Evolutionary conservation across 2,113 vertebrate species (phyloP).

Genomic region (Lophotis ruficrista): DNA sequence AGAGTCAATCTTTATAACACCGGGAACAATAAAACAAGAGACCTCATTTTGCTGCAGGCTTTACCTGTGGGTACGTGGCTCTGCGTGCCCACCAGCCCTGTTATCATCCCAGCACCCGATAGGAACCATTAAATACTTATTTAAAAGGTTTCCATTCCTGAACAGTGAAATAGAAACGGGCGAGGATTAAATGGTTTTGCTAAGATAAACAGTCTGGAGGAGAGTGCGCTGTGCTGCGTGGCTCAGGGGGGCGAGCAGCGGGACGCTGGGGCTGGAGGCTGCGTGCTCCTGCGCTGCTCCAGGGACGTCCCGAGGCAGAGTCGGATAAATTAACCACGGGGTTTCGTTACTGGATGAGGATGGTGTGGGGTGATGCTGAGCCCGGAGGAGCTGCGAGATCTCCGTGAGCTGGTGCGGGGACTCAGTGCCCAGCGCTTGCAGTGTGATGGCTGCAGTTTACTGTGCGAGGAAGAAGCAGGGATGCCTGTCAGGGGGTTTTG

Average conservation of each 20-base stretch:
- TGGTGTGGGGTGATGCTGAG: not conserved
- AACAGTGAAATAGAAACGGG: not conserved
- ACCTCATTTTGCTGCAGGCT: not conserved
- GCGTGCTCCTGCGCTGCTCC: not conserved
- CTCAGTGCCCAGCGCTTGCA: too few species aligned
- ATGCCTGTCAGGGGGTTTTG: not conserved
- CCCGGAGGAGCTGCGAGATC: not conserved
- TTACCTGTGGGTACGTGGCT: not conserved
- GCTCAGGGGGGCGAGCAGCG: not conserved
- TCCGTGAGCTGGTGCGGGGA: rapidly evolving
- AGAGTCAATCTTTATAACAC: constrained; percentile 50
- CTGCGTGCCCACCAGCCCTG: not conserved
- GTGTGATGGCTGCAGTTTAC: not conserved
- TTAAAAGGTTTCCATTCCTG: not conserved
- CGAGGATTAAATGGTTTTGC: not conserved
- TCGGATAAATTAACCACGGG: rapidly evolving
- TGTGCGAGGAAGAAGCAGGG: not conserved
- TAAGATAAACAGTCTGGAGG: not conserved
- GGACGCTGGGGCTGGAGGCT: not conserved
- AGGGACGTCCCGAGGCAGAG: not conserved
- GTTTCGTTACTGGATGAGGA: not conserved
- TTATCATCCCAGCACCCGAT: not conserved
- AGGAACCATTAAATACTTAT: constrained; percentile 25
- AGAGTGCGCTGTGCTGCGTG: rapidly evolving
- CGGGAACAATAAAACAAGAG: not conserved